Conservation (phyloP, 2,888 invertebrate species). For the Cartodere bifasciata region DNA sequence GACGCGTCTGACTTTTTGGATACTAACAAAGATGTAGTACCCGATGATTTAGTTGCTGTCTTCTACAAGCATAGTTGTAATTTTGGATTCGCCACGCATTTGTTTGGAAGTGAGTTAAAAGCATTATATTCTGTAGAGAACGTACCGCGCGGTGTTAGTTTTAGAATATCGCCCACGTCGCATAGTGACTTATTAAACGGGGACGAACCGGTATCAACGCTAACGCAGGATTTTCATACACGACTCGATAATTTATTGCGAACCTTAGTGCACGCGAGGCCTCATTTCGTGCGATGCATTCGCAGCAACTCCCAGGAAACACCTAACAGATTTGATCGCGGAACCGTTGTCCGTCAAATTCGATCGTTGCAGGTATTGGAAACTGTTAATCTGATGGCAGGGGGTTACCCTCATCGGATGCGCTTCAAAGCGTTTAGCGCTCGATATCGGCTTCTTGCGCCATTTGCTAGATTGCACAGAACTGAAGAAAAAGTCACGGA, state of each 20-base stretch:
- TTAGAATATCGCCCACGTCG: slow-evolving; percentile 82
- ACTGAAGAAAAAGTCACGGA: slow-evolving; percentile 58
- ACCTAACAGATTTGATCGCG: slow-evolving; percentile 72
- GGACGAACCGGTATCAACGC: slow-evolving; percentile 74
- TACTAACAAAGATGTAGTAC: slow-evolving; percentile 84
- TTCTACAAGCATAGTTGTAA: slow-evolving; percentile 88
- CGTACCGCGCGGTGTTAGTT: slow-evolving; percentile 65
- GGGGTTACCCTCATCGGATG: slow-evolving; percentile 90
- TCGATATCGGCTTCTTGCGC: slow-evolving; percentile 73
- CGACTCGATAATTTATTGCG: slow-evolving; percentile 83
- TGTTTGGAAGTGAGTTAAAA: slow-evolving; percentile 89
- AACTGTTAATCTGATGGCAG: slow-evolving; percentile 90
- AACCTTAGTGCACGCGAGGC: slow-evolving; percentile 83
- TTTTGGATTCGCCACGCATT: slow-evolving; percentile 92
- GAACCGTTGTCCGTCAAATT: slow-evolving; percentile 75
- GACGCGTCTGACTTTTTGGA: slow-evolving; percentile 82
- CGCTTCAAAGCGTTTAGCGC: slow-evolving; percentile 84
- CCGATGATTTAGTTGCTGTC: slow-evolving; percentile 83
- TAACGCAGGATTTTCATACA: slow-evolving; percentile 92
- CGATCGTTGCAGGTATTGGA: slow-evolving; percentile 79
- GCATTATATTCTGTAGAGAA: slow-evolving; percentile 61
- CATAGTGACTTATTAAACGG: slow-evolving; percentile 72
- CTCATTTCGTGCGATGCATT: slow-evolving; percentile 89
- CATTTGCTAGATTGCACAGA: slow-evolving; percentile 54
- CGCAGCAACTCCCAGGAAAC: slow-evolving; percentile 75